Evolutionary conservation across 2,113 vertebrate species (phyloP), one percentile per base, ranked within the genome.

Genomic region (Spilogale gracilis): DNA sequence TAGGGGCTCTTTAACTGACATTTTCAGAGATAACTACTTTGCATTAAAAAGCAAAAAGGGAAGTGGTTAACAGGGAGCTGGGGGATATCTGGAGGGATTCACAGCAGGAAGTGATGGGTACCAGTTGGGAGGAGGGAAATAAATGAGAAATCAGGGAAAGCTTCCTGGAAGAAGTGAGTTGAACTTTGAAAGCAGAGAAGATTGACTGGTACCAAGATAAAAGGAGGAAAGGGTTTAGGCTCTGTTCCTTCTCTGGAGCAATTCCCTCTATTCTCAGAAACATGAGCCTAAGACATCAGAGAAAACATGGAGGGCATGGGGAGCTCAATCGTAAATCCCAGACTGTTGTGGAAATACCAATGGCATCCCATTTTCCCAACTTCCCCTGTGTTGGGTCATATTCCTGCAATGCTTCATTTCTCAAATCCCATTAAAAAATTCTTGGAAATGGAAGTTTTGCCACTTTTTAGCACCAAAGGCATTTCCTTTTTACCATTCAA

Each of bases 101-200:
- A 48, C 0, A 43, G 6, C 32, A 95, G 48, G 32, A 69, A 91
- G 12, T 91, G 48, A 45, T 50, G 27, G 17, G 32, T 71, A 73
- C 21, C 16, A 32, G n/a, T 20, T 80, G 43, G 25, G 25, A 18
- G 4, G 23, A 58, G 9, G n/a, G 58, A 50, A 48, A 1, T 6
- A 38, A 88, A 52, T 38, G 30, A 91, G 69, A 83, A 94, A 95
- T 82, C 87, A 83, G 11, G 65, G 32, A 82, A 95, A 52, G 65
- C 32, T 97, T 96, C 90, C 79, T 87, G 94, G 76, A 91, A 43
- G 86, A 92, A 78, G 60, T 23, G 45, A 73, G n/a, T 43, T 56
- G 4, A 81, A 5, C 43, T 73, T 96, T 91, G 67, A 89, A 91
- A 96, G 48, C 58, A 93, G 45, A 67, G 78, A 32, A 73, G 7